Conservation (phyloP, 2,113 vertebrate species). For the Lepus europaeus region DNA sequence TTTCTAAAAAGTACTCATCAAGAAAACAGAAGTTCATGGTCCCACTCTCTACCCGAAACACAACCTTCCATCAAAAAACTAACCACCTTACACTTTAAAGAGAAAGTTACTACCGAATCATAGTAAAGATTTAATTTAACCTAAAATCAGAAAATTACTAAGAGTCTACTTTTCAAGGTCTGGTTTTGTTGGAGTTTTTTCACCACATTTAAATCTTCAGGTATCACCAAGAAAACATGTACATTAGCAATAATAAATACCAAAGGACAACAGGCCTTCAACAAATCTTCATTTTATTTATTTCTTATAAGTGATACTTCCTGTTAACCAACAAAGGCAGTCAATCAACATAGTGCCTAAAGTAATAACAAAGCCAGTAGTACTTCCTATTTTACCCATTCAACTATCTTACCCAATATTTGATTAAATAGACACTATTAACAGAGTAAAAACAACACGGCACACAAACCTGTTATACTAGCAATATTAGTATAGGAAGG, state of each 20-base stretch:
- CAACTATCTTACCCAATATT: constrained; percentile 13
- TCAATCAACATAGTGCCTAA: background rate
- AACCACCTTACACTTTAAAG: constrained; percentile 22
- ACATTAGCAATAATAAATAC: background rate
- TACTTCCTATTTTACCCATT: constrained; percentile 17
- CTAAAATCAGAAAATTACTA: background rate
- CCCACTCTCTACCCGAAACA: background rate
- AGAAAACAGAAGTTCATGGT: constrained; percentile 40
- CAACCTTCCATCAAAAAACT: background rate
- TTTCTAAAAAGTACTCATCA: constrained; percentile 7
- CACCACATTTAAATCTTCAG: constrained; percentile 19
- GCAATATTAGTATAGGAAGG: background rate
- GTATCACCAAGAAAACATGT: background rate
- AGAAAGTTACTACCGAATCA: constrained; percentile 26
- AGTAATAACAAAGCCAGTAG: background rate
- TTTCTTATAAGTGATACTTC: constrained; percentile 2
- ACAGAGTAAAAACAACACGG: background rate
- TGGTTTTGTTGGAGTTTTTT: constrained; percentile 27
- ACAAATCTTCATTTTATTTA: background rate
- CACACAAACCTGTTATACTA: constrained; percentile 6
- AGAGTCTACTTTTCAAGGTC: constrained; percentile 60
- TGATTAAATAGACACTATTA: background rate
- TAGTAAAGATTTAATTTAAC: constrained; percentile 26
- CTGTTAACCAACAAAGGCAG: background rate
- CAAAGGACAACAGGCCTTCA: constrained; percentile 20